Conservation (phyloP, 2,888 invertebrate species). For the Gonocerus acuteangulatus region DNA sequence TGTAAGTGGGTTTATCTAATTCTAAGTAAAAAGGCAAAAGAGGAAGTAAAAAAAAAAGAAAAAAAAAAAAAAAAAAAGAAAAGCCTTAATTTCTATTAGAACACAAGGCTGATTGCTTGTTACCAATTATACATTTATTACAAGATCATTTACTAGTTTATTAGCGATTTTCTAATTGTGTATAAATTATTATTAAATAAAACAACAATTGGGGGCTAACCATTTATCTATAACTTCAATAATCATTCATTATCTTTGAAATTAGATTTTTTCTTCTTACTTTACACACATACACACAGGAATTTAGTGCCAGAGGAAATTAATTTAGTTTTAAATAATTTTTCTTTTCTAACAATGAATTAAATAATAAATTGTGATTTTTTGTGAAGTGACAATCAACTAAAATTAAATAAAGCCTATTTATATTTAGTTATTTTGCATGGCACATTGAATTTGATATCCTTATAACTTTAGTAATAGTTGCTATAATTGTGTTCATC, state of each 20-base stretch:
- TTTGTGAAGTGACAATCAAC: slow-evolving; percentile 14
- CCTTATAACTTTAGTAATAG: neutral
- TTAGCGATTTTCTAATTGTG: slow-evolving; percentile 13
- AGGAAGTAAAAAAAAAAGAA: too few relatives aligned
- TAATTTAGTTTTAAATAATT: too few relatives aligned
- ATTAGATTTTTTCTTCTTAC: too few relatives aligned
- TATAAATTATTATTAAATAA: slow-evolving; percentile 8
- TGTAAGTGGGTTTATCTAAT: slow-evolving; percentile 20
- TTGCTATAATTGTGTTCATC: neutral
- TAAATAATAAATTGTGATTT: neutral
- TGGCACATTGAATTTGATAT: neutral
- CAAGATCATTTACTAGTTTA: slow-evolving; percentile 14
- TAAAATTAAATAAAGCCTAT: neutral
- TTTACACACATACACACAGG: too few relatives aligned
- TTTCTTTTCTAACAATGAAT: too few relatives aligned
- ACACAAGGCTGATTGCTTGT: slow-evolving; percentile 20
- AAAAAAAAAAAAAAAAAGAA: neutral
- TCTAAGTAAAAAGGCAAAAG: too few relatives aligned
- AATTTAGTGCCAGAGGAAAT: too few relatives aligned
- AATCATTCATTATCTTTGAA: too few relatives aligned
- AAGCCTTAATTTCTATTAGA: slow-evolving; percentile 18
- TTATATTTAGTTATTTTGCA: neutral
- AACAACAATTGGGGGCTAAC: slow-evolving; percentile 16
- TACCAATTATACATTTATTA: slow-evolving; percentile 10
- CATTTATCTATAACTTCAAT: slow-evolving; percentile 1